These are phyloP conservation scores for Rambutsinella grinnellia DNA, from an alignment of 2,888 invertebrate genomes.

Conservation along the genomic window DNA sequence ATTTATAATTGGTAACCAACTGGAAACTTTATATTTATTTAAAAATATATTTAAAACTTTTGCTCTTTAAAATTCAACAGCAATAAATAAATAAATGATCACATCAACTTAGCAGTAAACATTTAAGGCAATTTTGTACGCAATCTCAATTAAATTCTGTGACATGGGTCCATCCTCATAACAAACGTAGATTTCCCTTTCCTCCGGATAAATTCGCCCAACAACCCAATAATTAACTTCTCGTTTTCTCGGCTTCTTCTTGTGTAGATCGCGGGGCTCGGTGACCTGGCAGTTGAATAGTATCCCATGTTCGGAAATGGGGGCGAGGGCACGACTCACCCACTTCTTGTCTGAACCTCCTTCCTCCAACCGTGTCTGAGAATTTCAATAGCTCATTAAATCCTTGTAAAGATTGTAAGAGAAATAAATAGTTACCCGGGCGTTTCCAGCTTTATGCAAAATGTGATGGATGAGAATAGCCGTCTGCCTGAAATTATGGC, in stretches of 20 bases:
- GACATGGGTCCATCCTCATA: conserved; percentile 60
- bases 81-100: neutral
- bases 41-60: neutral
- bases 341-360: conserved; percentile 62
- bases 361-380: conserved; percentile 57
- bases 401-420: neutral
- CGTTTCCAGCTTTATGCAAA: conserved; percentile 61
- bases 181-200: conserved; percentile 63
- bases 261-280: conserved; percentile 46
- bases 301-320: conserved; percentile 63
- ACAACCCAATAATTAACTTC: conserved; percentile 63
- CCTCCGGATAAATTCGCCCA: conserved; percentile 62
- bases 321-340: conserved; percentile 62
- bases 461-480: conserved; percentile 58
- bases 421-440: conserved; percentile 47
- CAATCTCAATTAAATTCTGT: conserved; percentile 60
- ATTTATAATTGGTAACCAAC: neutral
- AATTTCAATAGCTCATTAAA: neutral
- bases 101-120: conserved; percentile 11
- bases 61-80: neutral
- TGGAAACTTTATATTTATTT: neutral
- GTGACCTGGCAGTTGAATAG: conserved; percentile 62
- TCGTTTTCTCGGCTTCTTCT: conserved; percentile 59
- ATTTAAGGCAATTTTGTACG: conserved; percentile 63
- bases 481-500: conserved; percentile 61